Evolutionary conservation across 2,888 invertebrate species (phyloP), one percentile per base, ranked within the genome.

Genomic region (Oxyteleia sp.): DNA sequence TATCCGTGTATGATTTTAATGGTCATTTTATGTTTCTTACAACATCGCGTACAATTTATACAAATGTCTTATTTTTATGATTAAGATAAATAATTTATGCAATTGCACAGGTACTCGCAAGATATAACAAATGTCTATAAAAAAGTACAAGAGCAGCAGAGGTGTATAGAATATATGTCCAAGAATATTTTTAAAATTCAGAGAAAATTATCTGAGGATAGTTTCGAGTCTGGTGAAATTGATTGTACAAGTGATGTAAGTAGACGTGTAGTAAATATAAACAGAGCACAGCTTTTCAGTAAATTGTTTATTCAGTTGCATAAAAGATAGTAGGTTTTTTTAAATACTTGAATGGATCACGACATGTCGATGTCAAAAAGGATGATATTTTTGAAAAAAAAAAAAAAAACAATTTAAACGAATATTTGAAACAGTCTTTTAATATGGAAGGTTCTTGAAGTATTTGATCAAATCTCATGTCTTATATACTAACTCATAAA

Each of bases 41-140:
- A 2, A 7, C 10, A 8, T 1, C 5, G 8, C 32, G 10, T 32
- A 7, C 10, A 32, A 32, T 32, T 66, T 51, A 57, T 61, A 23
- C 72, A 20, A 20, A n/a, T n/a, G n/a, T n/a, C n/a, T n/a, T n/a
- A 13, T 11, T 26, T 57, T 57, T 4, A 20, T n/a, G 8, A 41
- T 13, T 15, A 4, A 2, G 3, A 13, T 41, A 41, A 32, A 32
- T 32, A 32, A 8, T 7, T 8, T 32, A 1, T 32, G 1, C 57
- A 38, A 43, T 59, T 26, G 63, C 76, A 11, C 61, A 92, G 92
- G 80, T 84, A 87, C 61, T 87, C 88, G 68, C 68, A 68, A 13
- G 84, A 89, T 57, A 32, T 91, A 47, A 69, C 66, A 10, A 84
- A 88, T 68, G 84, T 91, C 32, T 88, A 87, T 23, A 86, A 85